Percentiles rank a stretch among this genome's conserved stretches.
Conservation (phyloP, 1,140 invertebrate genomes). For the Hycleus phaleratus region DNA sequence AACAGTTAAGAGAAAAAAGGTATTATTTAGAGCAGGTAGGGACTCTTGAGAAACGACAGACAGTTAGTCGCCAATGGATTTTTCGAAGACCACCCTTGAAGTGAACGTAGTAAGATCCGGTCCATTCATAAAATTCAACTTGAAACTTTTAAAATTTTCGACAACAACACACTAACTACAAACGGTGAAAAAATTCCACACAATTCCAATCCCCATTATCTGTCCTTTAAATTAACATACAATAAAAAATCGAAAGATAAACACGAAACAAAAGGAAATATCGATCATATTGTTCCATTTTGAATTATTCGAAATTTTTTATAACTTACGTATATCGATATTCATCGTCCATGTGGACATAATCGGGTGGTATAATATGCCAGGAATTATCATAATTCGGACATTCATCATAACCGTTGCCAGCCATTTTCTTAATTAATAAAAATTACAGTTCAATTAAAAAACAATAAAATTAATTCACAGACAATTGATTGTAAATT, state of each 20-base stretch:
- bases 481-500: too few relatives aligned
- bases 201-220: too few relatives aligned
- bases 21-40: not conserved
- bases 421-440: conserved; percentile 13
- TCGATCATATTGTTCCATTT: not conserved
- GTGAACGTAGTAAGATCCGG: conserved; percentile 14
- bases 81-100: conserved; percentile 16
- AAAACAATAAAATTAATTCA: too few relatives aligned
- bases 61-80: conserved; percentile 12
- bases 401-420: conserved; percentile 28
- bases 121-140: conserved; percentile 10
- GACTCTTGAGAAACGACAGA: conserved; percentile 1
- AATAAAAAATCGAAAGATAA: too few relatives aligned
- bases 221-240: too few relatives aligned
- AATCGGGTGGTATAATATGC: conserved; percentile 61
- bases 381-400: conserved; percentile 54
- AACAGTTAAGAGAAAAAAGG: conserved; percentile 1
- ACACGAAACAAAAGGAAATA: too few relatives aligned
- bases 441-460: too few relatives aligned
- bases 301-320: not conserved
- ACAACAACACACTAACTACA: too few relatives aligned
- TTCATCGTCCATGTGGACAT: conserved; percentile 54
- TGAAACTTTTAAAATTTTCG: too few relatives aligned
- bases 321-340: conserved; percentile 45
- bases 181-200: too few relatives aligned